Percentiles rank a stretch among this genome's conserved stretches.
These are phyloP conservation scores for Girardinichthys multiradiatus DNA, from an alignment of 2,113 vertebrate species.

Conservation along the genomic window DNA sequence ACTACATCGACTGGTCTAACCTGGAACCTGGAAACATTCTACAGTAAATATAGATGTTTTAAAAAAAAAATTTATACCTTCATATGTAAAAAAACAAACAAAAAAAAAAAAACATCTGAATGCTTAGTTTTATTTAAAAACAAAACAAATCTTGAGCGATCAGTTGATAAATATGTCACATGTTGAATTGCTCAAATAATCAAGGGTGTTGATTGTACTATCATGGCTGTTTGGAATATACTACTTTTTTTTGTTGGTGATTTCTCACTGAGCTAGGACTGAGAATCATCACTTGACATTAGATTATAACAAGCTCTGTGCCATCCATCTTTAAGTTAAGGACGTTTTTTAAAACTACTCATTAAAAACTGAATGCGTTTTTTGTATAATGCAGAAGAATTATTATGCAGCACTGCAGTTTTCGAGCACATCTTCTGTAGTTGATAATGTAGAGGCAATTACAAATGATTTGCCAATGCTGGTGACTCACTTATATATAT, in stretches of 20 bases:
- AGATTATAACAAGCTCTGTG: constrained; percentile 19
- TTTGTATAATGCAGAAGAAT: neutral
- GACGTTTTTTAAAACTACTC: neutral
- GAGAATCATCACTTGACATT: neutral
- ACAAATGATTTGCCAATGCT: constrained; percentile 3
- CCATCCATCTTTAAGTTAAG: neutral
- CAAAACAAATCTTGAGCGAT: too few species aligned
- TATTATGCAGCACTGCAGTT: neutral
- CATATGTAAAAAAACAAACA: neutral
- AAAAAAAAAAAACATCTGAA: too few species aligned
- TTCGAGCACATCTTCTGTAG: constrained; percentile 11
- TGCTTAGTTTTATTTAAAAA: too few species aligned
- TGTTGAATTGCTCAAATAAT: too few species aligned
- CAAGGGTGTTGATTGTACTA: too few species aligned
- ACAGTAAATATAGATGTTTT: neutral
- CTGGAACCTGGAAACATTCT: neutral
- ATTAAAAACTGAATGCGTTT: neutral
- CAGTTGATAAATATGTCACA: too few species aligned
- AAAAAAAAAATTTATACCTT: neutral
- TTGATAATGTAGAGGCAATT: constrained; percentile 7
- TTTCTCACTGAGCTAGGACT: neutral
- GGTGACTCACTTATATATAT: constrained; percentile 12
- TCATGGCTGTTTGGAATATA: neutral
- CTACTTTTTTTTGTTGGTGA: neutral
- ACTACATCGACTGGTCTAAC: too few species aligned